phyloP scores from a whole-genome alignment of 2,113 vertebrate species.

The Cygnus atratus region DNA sequence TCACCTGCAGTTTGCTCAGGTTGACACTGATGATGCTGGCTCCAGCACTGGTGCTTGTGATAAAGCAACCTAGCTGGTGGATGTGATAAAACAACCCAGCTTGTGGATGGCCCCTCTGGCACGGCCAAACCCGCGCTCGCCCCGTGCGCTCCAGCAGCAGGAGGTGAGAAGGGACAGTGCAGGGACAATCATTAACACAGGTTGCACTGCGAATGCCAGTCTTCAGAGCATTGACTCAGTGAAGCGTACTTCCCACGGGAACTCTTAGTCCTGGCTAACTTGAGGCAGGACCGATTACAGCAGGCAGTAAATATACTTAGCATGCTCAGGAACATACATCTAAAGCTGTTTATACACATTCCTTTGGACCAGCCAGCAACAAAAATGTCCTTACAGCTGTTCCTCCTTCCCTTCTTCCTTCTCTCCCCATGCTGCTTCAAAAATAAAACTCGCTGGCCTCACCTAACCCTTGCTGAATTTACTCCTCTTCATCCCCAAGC shows the following conservation, averaged over 20 bases:
- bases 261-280: constrained; percentile 54
- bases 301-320: constrained; percentile 63
- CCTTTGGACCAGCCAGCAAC: constrained; percentile 55
- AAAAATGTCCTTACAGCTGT: constrained; percentile 55
- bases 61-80: background rate
- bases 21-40: background rate
- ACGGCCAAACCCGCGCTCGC: background rate
- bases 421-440: background rate
- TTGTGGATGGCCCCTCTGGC: background rate
- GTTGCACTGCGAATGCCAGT: background rate
- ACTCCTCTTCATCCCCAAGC: background rate
- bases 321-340: constrained; percentile 59
- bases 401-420: constrained; percentile 23
- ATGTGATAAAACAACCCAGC: background rate
- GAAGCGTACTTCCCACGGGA: constrained; percentile 58
- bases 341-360: constrained; percentile 65
- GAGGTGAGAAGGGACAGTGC: constrained; percentile 17
- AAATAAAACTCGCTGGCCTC: constrained; percentile 46
- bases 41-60: background rate
- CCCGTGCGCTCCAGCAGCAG: background rate
- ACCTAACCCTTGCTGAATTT: constrained; percentile 37
- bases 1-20: background rate
- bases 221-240: constrained; percentile 24
- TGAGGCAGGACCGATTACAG: constrained; percentile 51
- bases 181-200: constrained; percentile 46